A percentile compares a stretch with the other conserved stretches of the same genome.
Evolutionary conservation across 1,140 invertebrate species (phyloP).

Genomic region (Gonioctena quinquepunctata): DNA sequence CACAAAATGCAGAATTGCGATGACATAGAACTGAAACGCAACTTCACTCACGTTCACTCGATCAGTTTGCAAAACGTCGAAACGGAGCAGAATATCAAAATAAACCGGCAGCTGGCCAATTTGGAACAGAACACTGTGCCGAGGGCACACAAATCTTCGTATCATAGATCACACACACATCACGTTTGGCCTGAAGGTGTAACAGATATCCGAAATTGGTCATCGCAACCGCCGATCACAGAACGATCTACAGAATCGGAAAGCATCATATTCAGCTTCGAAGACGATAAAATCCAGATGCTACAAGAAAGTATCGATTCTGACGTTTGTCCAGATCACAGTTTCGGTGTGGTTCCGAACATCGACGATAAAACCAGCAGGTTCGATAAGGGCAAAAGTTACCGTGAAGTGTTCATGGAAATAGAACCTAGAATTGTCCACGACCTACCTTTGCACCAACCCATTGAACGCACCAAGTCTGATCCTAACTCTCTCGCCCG

Average conservation of each 20-base stretch:
- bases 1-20: conserved; percentile 58
- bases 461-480: conserved; percentile 81
- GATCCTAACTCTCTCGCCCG: conserved; percentile 77
- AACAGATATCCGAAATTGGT: conserved; percentile 26
- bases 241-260: conserved; percentile 53
- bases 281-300: conserved; percentile 71
- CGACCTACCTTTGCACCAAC: conserved; percentile 61
- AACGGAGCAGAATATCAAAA: conserved; percentile 64
- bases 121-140: conserved; percentile 51
- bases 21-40: conserved; percentile 14
- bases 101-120: conserved; percentile 41
- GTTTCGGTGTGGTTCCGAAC: conserved; percentile 47
- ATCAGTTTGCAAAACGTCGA: conserved; percentile 70
- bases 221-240: conserved; percentile 11
- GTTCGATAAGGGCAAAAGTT: conserved; percentile 40
- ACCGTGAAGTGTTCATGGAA: conserved; percentile 51
- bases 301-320: conserved; percentile 54
- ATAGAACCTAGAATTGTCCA: conserved; percentile 49
- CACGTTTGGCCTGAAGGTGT: conserved; percentile 65
- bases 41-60: conserved; percentile 61
- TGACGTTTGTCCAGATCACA: conserved; percentile 38
- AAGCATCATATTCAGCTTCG: conserved; percentile 69
- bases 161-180: conserved; percentile 7
- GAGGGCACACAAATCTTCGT: conserved; percentile 36
- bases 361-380: conserved; percentile 37